Base-by-base conservation (phyloP, 2,888 invertebrate genomes). In the Pachycephus smyrnensis region DNA sequence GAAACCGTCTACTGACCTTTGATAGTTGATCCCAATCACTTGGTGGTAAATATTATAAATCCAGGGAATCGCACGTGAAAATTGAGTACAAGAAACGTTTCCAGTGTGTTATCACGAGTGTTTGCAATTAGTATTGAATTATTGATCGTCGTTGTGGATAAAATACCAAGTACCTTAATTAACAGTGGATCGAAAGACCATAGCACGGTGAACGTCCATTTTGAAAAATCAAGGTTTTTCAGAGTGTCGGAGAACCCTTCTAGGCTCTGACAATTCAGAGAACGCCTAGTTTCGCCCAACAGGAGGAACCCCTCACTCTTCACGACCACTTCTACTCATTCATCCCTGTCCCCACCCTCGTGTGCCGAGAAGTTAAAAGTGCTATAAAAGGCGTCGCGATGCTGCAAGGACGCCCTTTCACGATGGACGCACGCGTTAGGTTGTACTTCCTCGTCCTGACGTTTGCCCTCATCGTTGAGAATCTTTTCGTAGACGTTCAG, bases 401-500 rank as follows among this genome's bases (percentile, higher is more conserved):
- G 79, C 75, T 30, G 71, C 75, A 37, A 36, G 68, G 77, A 77
- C 68, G 32, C 40, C 77, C 40, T 73, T 68, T 75, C 75, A 40
- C 73, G 68, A 73, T 55, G 77, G 76, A 80, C 77, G 75, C 77
- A 55, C 75, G 73, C 15, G 76, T 55, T 31, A 74, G 75, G 12
- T 55, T 73, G 77, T 73, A 36, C 33, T 35, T 68, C 73, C 32
- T 77, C n/a, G 33, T 30, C 78, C 78, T 78, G 33, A 69, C 31
- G 40, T 35, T 75, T 69, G 73, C 81, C 15, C 73, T 84, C 30
- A 73, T 86, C 33, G 9, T 83, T 3, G 73, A 83, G 3, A 36
- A 82, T 74, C 11, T 87, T 30, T 33, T 86, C 4, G 75, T 85
- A 11, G 33, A 75, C 33, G n/a, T 83, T 1, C 78, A 87, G 77